Base-by-base conservation (phyloP, 2,113 vertebrate genomes). In the Scomber japonicus region DNA sequence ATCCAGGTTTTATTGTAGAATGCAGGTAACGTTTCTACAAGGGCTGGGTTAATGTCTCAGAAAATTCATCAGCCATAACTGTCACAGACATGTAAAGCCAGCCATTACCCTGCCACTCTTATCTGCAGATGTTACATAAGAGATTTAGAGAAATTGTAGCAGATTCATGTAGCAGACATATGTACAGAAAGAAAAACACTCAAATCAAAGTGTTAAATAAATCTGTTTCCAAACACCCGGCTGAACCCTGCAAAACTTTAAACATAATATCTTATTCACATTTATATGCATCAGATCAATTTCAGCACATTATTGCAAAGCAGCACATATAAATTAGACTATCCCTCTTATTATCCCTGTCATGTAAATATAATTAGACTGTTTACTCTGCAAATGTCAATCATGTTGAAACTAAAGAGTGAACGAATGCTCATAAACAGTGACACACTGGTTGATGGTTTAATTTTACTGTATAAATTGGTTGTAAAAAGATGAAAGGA, bases 81-180 rank as follows among this genome's bases (percentile, higher is more conserved):
- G 46, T 75, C 12, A 48, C 31, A 15, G 48, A 44, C 61, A 40
- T 62, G 11, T 60, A n/a, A 63, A 77, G 53, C 1, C 7, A 4
- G 19, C n/a, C 24, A 19, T 60, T 31, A 56, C 72, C 15, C 73
- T 19, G 14, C 59, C 59, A 50, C 45, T n/a, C 21, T 21, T 16
- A 59, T 44, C 57, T 57, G 45, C 45, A 12, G 6, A n/a, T 16
- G 45, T 31, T 30, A 67, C 54, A 55, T 21, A n/a, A n/a, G 21
- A 53, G 49, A 66, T 55, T 54, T 40, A 46, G 15, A 53, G 75
- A 64, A 78, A 85, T 45, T 84, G 88, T 88, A 93, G 94, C 93
- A 89, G 82, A 78, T 35, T 66, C 59, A 90, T 95, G 94, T 95
- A 95, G 93, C 93, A 78, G 69, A 82, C 70, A 69, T n/a, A 73